phyloP scores from a whole-genome alignment of 2,113 vertebrate genomes.

The Phalacrocorax carbo region DNA sequence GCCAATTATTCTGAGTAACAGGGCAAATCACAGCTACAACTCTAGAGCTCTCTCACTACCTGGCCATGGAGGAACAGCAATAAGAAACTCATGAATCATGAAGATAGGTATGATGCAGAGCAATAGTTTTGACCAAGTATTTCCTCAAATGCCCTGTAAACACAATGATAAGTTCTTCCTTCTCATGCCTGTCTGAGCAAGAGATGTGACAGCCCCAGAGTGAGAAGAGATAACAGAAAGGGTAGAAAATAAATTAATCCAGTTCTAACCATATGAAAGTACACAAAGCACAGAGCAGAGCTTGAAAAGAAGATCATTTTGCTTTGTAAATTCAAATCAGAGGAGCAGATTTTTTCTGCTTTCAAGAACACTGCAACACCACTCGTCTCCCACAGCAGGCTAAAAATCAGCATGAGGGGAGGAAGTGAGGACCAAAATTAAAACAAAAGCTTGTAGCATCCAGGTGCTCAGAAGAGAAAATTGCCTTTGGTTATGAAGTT shows the following conservation, averaged over 20 bases:
- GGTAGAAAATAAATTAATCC: conserved; percentile 41
- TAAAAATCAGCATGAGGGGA: conserved; percentile 21
- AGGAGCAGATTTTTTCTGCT: neutral
- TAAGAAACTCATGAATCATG: neutral
- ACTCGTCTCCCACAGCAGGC: neutral
- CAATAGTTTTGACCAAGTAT: conserved; percentile 4
- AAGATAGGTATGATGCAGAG: neutral
- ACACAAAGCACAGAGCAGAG: neutral
- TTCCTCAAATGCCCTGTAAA: neutral
- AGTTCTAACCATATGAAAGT: neutral
- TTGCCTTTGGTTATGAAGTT: neutral
- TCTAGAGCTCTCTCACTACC: neutral
- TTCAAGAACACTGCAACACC: conserved; percentile 1
- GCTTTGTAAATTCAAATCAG: conserved; percentile 37
- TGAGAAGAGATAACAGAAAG: conserved; percentile 20
- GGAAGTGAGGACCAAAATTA: conserved; percentile 8
- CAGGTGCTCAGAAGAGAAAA: neutral
- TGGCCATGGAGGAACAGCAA: neutral
- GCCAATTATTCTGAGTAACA: neutral
- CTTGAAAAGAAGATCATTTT: conserved; percentile 14
- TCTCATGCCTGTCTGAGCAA: neutral
- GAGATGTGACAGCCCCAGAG: neutral
- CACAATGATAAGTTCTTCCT: neutral
- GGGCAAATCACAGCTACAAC: neutral
- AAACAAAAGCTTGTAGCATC: neutral